These are phyloP conservation scores for Meles meles DNA, from an alignment of 2,113 vertebrate species.

Conservation along the genomic window DNA sequence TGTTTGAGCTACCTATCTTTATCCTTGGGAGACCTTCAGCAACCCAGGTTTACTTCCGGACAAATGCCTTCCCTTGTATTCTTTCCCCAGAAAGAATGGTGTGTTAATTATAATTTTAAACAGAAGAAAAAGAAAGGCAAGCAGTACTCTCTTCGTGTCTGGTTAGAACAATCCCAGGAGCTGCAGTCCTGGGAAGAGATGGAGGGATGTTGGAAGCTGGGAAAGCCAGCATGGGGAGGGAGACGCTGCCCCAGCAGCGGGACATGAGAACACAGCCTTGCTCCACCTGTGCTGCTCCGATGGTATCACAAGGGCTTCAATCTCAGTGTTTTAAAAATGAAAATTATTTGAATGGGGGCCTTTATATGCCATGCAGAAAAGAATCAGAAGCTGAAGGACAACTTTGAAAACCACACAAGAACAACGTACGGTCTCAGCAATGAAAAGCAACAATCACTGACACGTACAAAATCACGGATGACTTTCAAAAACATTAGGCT, in stretches of 20 bases:
- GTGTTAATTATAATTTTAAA: background rate
- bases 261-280: accelerated
- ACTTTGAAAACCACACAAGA: background rate
- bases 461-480: background rate
- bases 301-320: background rate
- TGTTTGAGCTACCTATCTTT: background rate
- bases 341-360: background rate
- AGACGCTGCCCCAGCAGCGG: background rate
- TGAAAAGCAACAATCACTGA: background rate
- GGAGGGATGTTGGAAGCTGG: background rate
- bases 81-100: background rate
- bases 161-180: background rate
- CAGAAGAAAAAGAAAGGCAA: background rate
- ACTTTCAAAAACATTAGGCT: background rate
- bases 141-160: background rate
- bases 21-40: background rate
- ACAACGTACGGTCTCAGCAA: background rate
- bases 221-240: background rate
- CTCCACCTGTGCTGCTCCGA: background rate
- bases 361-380: background rate
- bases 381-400: background rate
- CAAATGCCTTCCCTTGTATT: background rate
- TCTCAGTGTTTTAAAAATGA: background rate
- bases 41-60: background rate
- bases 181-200: background rate